Conservation (phyloP, 2,113 vertebrate genomes). For the Oncorhynchus tshawytscha region DNA sequence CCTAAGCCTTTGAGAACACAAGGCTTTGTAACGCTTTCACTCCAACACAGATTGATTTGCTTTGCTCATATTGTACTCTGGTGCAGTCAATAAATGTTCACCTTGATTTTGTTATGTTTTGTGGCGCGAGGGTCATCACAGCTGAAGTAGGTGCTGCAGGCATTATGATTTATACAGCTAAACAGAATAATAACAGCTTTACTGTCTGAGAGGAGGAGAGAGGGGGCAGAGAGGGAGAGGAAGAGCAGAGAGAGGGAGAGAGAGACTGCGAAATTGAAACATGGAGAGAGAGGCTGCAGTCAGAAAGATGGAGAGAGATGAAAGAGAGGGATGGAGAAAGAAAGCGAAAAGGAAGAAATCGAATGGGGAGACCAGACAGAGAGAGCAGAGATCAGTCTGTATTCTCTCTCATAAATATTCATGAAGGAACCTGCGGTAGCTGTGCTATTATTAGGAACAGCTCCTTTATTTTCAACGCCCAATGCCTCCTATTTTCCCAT, state of each 20-base stretch:
- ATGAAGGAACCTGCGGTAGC: constrained; percentile 34
- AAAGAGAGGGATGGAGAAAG: neutral
- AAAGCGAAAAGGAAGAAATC: neutral
- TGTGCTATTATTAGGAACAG: constrained; percentile 61
- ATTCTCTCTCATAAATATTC: constrained; percentile 47
- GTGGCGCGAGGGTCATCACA: neutral
- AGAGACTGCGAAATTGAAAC: neutral
- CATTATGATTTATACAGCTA: constrained; percentile 17
- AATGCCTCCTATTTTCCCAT: constrained; percentile 15
- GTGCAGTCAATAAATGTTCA: constrained; percentile 38
- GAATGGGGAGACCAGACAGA: neutral
- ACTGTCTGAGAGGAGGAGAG: neutral
- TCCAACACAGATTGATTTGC: constrained; percentile 44
- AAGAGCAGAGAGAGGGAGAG: neutral
- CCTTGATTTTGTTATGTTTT: constrained; percentile 16
- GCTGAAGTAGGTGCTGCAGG: neutral
- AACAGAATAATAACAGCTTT: constrained; percentile 12
- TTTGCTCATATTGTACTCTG: constrained; percentile 20
- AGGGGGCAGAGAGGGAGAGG: neutral
- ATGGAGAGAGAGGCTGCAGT: neutral
- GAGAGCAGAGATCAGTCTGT: constrained; percentile 4
- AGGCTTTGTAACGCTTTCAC: constrained; percentile 15
- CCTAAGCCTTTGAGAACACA: neutral
- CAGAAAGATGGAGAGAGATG: neutral
- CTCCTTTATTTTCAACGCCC: constrained; percentile 30